Evolutionary conservation across 2,888 invertebrate species (phyloP).

Genomic region (Rhingia rostrata): DNA sequence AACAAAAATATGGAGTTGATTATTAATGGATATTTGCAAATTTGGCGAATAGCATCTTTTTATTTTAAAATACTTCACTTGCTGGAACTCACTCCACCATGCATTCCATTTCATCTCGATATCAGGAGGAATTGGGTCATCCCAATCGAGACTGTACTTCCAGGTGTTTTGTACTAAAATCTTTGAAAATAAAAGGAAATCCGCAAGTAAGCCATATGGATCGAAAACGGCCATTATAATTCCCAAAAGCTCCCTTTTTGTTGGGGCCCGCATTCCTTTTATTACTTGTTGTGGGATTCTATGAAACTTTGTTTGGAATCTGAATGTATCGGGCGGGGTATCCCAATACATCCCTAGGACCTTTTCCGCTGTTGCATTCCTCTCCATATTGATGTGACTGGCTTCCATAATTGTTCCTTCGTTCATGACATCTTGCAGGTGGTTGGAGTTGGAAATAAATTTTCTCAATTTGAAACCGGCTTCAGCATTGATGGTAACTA

Average conservation of each 20-base stretch:
- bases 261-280: conserved; percentile 23
- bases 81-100: conserved; percentile 21
- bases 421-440: no score
- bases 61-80: neutral
- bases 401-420: no score
- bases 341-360: no score
- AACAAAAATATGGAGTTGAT: conserved; percentile 6
- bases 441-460: no score
- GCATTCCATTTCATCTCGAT: no score
- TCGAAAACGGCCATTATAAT: conserved; percentile 31
- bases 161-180: conserved; percentile 16
- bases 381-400: no score
- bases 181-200: conserved; percentile 26
- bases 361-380: no score
- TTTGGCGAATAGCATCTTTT: conserved; percentile 18
- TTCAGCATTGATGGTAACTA: no score
- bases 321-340: no score
- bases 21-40: neutral
- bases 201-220: conserved; percentile 38
- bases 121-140: neutral
- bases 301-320: no score
- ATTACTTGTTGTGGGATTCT: conserved; percentile 14
- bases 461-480: no score
- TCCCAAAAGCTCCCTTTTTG: conserved; percentile 41
- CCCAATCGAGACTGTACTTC: conserved; percentile 11